phyloP scores from a whole-genome alignment of 2,113 vertebrate genomes.

The Pycnonotus jocosus region DNA sequence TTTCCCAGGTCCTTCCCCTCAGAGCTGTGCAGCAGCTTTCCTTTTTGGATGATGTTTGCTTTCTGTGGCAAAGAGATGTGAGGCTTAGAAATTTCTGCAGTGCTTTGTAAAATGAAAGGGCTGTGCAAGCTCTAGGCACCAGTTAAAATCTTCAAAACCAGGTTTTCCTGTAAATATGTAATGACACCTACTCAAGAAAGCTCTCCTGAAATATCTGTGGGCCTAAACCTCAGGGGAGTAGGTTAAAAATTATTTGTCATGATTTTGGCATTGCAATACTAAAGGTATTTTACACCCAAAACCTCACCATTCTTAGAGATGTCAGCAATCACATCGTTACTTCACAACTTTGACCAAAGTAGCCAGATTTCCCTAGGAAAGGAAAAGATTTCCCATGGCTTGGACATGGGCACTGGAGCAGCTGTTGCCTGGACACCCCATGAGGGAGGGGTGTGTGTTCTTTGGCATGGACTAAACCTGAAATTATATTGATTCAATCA shows the following conservation, averaged over 20 bases:
- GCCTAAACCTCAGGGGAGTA: neutral
- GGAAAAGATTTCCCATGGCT: neutral
- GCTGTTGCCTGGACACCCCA: neutral
- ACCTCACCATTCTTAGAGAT: neutral
- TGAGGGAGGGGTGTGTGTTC: accelerated
- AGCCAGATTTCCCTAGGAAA: neutral
- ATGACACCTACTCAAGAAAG: neutral
- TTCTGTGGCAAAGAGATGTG: neutral
- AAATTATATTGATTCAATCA: neutral
- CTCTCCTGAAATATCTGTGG: neutral
- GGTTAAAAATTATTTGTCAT: neutral
- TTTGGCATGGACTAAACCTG: neutral
- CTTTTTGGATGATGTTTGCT: neutral
- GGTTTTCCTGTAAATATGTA: neutral
- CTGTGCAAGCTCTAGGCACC: neutral
- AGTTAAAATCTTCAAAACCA: neutral
- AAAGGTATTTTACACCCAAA: neutral
- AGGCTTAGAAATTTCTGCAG: neutral
- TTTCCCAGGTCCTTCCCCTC: neutral
- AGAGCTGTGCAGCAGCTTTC: neutral
- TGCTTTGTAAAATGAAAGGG: neutral
- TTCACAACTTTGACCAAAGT: neutral
- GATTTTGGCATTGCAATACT: neutral
- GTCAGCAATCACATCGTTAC: neutral
- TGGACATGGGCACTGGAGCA: neutral